Evolutionary conservation across 1,140 invertebrate genomes (phyloP).

Genomic region (Andrena cerasifolii): DNA sequence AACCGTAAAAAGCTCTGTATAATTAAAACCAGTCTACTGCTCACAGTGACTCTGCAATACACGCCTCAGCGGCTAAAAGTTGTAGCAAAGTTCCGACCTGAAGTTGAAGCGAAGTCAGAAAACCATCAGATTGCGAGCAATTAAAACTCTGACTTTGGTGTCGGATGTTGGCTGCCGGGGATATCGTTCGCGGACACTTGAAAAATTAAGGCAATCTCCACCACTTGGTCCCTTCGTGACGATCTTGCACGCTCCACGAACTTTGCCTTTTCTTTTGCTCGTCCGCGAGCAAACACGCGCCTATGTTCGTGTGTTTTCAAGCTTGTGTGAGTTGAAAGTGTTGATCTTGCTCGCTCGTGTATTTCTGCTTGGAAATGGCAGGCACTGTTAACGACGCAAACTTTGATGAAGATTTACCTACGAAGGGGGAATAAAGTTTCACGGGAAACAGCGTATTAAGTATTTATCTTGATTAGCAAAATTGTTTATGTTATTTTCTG

Average conservation of each 20-base stretch:
- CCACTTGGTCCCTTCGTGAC: slow-evolving; percentile 53
- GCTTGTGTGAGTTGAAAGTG: neutral
- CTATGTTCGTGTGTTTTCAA: neutral
- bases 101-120: neutral
- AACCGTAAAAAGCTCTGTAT: no score
- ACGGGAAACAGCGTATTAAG: neutral
- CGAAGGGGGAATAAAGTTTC: neutral
- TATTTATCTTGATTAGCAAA: neutral
- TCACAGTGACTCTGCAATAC: neutral
- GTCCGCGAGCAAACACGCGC: slow-evolving; percentile 23
- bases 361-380: neutral
- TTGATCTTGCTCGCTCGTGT: neutral
- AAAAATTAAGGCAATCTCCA: slow-evolving; percentile 54
- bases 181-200: slow-evolving; percentile 29
- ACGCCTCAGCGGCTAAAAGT: neutral
- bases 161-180: slow-evolving; percentile 14
- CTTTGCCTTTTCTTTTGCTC: slow-evolving; percentile 21
- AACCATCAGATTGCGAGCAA: neutral
- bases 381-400: neutral
- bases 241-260: slow-evolving; percentile 39
- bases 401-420: no score
- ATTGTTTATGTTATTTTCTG: neutral
- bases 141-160: slow-evolving; percentile 5
- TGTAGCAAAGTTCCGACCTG: neutral
- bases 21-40: neutral